A percentile compares a stretch with the other conserved stretches of the same genome.
Conservation (phyloP, 1,140 invertebrate species). For the Monomorium pharaonis region DNA sequence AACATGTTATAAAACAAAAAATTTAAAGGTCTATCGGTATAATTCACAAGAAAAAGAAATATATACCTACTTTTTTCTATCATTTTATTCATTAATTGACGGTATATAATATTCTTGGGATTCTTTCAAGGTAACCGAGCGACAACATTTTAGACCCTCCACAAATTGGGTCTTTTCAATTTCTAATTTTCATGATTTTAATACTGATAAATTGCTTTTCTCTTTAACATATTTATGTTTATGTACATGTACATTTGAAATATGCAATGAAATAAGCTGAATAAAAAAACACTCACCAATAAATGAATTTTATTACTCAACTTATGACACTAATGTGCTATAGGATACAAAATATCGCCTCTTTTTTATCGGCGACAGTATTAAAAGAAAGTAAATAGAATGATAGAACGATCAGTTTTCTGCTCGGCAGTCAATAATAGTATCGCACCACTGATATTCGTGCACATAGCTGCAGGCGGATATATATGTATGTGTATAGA, state of each 20-base stretch:
- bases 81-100: no score
- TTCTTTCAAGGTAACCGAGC: no score
- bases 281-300: neutral
- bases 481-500: conserved; percentile 69
- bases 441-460: conserved; percentile 79
- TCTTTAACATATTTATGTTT: neutral
- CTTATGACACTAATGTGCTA: neutral
- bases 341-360: neutral
- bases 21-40: no score
- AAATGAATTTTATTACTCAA: neutral
- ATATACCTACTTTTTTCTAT: no score
- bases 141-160: no score
- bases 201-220: neutral
- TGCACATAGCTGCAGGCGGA: conserved; percentile 83
- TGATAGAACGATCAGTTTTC: conserved; percentile 34
- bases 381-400: neutral
- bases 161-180: no score
- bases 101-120: no score
- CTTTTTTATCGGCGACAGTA: neutral
- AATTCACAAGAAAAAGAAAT: no score
- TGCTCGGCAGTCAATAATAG: conserved; percentile 75
- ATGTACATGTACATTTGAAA: neutral
- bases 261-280: neutral
- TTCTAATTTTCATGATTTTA: neutral
- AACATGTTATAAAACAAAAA: no score